Evolutionary conservation across 1,140 invertebrate species (phyloP).

Genomic region (Radopholus similis): DNA sequence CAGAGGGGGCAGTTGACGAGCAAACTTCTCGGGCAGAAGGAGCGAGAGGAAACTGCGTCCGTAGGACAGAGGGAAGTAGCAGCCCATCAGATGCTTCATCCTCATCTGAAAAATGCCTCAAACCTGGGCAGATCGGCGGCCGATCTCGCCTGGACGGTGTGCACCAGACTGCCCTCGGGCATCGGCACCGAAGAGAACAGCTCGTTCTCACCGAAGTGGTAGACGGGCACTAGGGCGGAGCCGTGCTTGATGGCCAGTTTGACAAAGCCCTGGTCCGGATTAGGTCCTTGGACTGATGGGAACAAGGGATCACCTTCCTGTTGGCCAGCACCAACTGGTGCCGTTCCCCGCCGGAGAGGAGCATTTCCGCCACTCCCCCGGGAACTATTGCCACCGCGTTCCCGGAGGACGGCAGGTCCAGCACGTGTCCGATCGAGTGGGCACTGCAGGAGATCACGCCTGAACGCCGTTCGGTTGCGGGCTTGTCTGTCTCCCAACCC

Average conservation of each 20-base stretch:
- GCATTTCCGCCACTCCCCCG: conserved; percentile 14
- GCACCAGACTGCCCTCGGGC: conserved; percentile 1
- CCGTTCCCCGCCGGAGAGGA: not conserved
- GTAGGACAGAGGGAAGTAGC: conserved; percentile 1
- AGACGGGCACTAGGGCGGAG: conserved; percentile 5
- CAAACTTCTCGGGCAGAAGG: conserved; percentile 7
- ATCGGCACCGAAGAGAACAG: not conserved
- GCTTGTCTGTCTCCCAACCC: not conserved
- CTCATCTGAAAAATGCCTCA: not conserved
- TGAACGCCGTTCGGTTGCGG: not conserved
- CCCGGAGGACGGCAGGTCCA: not conserved
- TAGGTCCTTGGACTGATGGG: not conserved
- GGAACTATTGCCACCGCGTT: conserved; percentile 8
- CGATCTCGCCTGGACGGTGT: not conserved
- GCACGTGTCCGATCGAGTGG: not conserved
- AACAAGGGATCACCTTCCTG: not conserved
- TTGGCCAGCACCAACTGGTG: conserved; percentile 1
- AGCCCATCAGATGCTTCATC: not conserved
- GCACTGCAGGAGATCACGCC: conserved; percentile 3
- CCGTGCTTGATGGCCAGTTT: conserved; percentile 13
- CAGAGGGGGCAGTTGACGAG: conserved; percentile 1
- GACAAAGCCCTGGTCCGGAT: conserved; percentile 1
- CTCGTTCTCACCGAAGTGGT: conserved; percentile 8
- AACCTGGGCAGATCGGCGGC: too few species aligned
- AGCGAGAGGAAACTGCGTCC: conserved; percentile 3